Conservation (phyloP, 2,888 invertebrate species). For the Erebia ligea region DNA sequence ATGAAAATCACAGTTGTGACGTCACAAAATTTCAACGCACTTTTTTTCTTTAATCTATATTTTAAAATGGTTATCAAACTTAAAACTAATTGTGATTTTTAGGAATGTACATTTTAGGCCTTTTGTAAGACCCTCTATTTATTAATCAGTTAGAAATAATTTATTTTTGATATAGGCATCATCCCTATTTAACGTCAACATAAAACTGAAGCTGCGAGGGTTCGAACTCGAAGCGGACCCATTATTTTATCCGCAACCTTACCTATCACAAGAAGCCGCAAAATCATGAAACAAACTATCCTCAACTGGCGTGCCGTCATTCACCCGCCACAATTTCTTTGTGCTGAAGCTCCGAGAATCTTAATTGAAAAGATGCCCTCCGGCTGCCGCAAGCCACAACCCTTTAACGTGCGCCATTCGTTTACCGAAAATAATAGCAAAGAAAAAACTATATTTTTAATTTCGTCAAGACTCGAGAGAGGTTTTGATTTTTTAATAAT, state of each 20-base stretch:
- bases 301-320: background rate
- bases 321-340: slow-evolving; percentile 10
- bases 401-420: background rate
- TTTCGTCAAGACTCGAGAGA: background rate
- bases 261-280: background rate
- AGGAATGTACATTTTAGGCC: too few species aligned
- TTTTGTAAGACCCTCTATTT: too few species aligned
- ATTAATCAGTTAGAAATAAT: too few species aligned
- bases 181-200: too few species aligned
- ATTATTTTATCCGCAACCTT: background rate
- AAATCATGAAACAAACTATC: background rate
- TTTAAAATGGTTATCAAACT: too few species aligned
- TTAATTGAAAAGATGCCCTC: slow-evolving; percentile 14
- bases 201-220: too few species aligned
- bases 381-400: background rate
- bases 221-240: too few species aligned
- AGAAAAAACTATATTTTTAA: background rate
- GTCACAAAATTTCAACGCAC: too few species aligned
- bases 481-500: background rate
- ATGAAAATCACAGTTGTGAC: too few species aligned
- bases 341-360: slow-evolving; percentile 12
- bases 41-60: too few species aligned
- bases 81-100: too few species aligned
- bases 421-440: background rate
- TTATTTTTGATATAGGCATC: too few species aligned